A percentile compares a stretch with the other conserved stretches of the same genome.
Conservation (phyloP, 2,888 invertebrate species). For the Idaea straminata region DNA sequence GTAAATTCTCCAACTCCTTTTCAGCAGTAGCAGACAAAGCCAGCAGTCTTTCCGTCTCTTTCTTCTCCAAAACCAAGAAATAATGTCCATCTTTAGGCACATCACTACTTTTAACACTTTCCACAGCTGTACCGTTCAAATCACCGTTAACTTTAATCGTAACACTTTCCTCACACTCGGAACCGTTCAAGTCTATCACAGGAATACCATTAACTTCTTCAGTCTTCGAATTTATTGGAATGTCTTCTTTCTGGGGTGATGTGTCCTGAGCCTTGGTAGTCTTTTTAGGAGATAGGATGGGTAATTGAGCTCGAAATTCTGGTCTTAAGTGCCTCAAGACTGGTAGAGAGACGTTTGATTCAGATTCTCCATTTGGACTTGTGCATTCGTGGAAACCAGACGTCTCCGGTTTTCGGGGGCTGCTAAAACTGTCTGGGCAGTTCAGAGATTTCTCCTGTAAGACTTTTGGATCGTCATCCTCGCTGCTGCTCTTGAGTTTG, state of each 20-base stretch:
- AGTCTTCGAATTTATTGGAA: constrained; percentile 56
- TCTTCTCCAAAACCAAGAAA: constrained; percentile 87
- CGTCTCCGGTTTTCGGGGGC: constrained; percentile 47
- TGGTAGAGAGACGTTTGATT: constrained; percentile 78
- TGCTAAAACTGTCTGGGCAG: constrained; percentile 55
- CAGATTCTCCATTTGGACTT: constrained; percentile 57
- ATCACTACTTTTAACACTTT: constrained; percentile 31
- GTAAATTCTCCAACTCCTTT: constrained; percentile 81
- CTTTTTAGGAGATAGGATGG: constrained; percentile 83
- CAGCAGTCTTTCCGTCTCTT: constrained; percentile 85
- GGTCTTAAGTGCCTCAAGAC: constrained; percentile 91
- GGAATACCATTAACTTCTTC: constrained; percentile 58
- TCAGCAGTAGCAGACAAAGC: constrained; percentile 85
- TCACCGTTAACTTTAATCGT: constrained; percentile 44
- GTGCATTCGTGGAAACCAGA: constrained; percentile 29
- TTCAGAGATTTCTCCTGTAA: constrained; percentile 67
- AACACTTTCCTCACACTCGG: constrained; percentile 36
- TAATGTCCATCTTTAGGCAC: constrained; percentile 87
- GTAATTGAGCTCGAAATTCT: constrained; percentile 91
- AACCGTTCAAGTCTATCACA: constrained; percentile 62
- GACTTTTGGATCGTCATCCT: constrained; percentile 64
- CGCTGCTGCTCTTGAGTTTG: constrained; percentile 64
- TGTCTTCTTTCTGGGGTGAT: constrained; percentile 61
- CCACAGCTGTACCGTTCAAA: constrained; percentile 28
- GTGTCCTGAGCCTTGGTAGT: constrained; percentile 49